Evolutionary conservation across 2,888 invertebrate species (phyloP), one percentile per base, ranked within the genome.

Genomic region (Epinotia ramella): DNA sequence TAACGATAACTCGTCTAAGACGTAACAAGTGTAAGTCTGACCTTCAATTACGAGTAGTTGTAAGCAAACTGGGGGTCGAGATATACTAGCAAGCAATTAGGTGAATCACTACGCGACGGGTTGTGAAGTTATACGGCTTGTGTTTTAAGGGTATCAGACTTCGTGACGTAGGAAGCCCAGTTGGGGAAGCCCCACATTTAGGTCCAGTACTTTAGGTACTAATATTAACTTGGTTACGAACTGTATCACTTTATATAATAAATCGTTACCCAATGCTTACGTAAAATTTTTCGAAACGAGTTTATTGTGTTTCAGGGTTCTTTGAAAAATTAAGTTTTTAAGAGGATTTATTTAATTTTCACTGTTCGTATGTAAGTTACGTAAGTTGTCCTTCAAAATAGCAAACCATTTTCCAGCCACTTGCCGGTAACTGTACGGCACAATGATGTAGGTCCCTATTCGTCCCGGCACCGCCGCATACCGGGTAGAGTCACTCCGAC

Each of bases 141-240:
- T 49, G 72, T 56, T 73, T 72, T 65, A 56, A 65, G 28, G 64
- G 64, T 65, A 73, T 64, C 65, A 73, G 64, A 73, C 64, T 53
- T 12, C 24, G 57, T 73, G 59, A 73, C 64, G 28, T 46, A 64
- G 65, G 72, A 73, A 73, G 65, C 72, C 65, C 18, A 59, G 44
- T 73, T 64, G 44, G 57, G 57, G 72, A 73, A 73, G 72, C 72
- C 72, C 13, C 44, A 57, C 71, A 60, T 60, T 60, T 69, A 60
- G 59, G 59, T 60, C 24, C 60, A 69, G 46, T 33, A 46, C 49
- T 49, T 49, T 28, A 28, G 24, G 24, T 46, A 40, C 40, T 28
- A 20, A 24, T 13, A 18, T 57, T 56, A 57, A 72, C 24, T 65
- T 65, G 44, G 72, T 18, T 28, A 28, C 16, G 40, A 24, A 65